A percentile compares a stretch with the other conserved stretches of the same genome.
Conservation (phyloP, 1,140 invertebrate genomes). For the Sarcophaga peregrina region DNA sequence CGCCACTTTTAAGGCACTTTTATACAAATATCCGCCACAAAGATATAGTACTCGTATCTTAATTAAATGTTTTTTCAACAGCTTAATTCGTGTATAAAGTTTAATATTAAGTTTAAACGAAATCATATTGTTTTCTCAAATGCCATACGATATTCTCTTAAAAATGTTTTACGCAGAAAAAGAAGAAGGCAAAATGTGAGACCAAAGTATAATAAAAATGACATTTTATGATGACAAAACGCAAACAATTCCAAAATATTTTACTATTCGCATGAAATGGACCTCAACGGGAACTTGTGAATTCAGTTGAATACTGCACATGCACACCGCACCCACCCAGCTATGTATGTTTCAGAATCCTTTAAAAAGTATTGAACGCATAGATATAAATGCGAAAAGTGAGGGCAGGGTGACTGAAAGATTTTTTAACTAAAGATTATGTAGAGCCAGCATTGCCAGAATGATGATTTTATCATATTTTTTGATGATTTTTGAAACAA, state of each 20-base stretch:
- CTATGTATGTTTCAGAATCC: too few species aligned
- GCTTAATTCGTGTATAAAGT: too few species aligned
- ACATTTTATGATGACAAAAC: slow-evolving; percentile 37
- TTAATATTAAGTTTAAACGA: too few species aligned
- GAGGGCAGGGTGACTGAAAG: too few species aligned
- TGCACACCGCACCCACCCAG: background rate
- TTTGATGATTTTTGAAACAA: too few species aligned
- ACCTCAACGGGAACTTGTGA: slow-evolving; percentile 20
- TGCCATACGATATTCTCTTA: background rate
- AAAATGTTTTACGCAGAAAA: background rate
- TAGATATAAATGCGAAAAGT: background rate
- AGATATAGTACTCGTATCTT: too few species aligned
- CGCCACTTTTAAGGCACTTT: too few species aligned
- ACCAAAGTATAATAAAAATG: slow-evolving; percentile 18
- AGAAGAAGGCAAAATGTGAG: background rate
- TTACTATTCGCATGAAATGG: slow-evolving; percentile 31
- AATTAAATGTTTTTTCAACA: too few species aligned
- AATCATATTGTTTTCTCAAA: background rate
- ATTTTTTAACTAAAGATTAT: too few species aligned
- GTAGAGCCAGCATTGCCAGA: too few species aligned
- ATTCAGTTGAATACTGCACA: slow-evolving; percentile 8
- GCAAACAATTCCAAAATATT: slow-evolving; percentile 35
- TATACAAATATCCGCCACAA: too few species aligned
- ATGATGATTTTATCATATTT: too few species aligned
- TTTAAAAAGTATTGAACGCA: background rate